phyloP scores from a whole-genome alignment of 23 tunicate species.

The Oikopleura vanhoeffeni region DNA sequence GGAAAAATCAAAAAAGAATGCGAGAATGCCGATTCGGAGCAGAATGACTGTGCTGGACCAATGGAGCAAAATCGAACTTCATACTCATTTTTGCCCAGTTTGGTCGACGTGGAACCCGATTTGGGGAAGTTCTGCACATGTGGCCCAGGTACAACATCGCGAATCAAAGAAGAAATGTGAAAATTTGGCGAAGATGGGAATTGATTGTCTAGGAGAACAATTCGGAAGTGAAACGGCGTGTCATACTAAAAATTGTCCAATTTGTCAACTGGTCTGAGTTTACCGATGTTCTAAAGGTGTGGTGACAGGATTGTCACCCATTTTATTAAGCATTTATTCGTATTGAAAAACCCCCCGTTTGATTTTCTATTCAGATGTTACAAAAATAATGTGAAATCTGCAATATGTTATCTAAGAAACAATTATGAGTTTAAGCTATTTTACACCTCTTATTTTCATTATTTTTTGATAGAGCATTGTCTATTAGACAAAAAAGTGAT shows the following conservation, averaged over 20 bases:
- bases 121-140: neutral
- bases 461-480: too few relatives aligned
- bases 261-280: neutral
- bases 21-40: neutral
- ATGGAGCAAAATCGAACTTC: neutral
- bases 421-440: too few relatives aligned
- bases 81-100: neutral
- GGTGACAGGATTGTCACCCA: too few relatives aligned
- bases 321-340: too few relatives aligned
- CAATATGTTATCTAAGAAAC: too few relatives aligned
- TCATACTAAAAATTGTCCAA: neutral
- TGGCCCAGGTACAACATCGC: neutral
- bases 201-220: neutral
- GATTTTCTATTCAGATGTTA: too few relatives aligned
- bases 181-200: neutral
- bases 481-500: too few relatives aligned
- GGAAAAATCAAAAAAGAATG: neutral
- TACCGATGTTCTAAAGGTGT: too few relatives aligned
- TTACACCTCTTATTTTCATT: too few relatives aligned
- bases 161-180: neutral
- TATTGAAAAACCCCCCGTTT: too few relatives aligned
- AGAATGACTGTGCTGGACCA: neutral
- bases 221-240: neutral
- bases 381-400: too few relatives aligned
- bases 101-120: neutral